Evolutionary conservation across 2,888 invertebrate species (phyloP), one percentile per base, ranked within the genome.

Genomic region (Metacarcinus magister): DNA sequence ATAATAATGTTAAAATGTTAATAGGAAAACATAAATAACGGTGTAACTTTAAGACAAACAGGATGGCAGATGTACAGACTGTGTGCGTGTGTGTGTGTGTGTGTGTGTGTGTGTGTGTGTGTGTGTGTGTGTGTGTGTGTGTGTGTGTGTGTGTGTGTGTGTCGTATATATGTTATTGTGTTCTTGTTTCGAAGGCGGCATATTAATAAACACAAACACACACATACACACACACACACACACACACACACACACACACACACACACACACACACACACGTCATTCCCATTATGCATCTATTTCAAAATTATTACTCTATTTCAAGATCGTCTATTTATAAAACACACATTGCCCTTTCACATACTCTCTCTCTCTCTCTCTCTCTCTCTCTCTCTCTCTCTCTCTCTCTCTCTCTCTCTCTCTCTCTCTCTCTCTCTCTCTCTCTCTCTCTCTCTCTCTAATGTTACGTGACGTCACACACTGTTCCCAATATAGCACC

Each of bases 311-410:
- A 82, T 82, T 32, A 5, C 32, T 82, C 82, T 82, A 82, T 82
- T 82, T 82, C 28, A 1, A 16, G 4, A 0, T 32, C 4, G 5
- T 82, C 82, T 32, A 82, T 32, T 82, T 28, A 67, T 67, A 67
- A 7, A 82, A 82, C 28, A 82, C 82, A 82, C 82, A 7, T 23
- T 60, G 28, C 28, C 32, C 82, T 19, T 82, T 82, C 28, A 75
- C 32, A 82, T n/a, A n/a, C n/a, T n/a, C n/a, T n/a, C n/a, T n/a
- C n/a, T n/a, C 3, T 13, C 19, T 13, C 19, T 43, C 7, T 7
- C 91, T 91, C 91, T 91, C 91, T 91, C 91, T 43, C 91, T 91
- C 48, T 92, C 92, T 92, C 92, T 92, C 48, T 92, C 92, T 92
- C 92, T 48, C 92, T 92, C 92, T 92, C 92, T 92, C 92, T 92